Percentiles rank a stretch among this genome's conserved stretches.
These are phyloP conservation scores for Nothura maculosa DNA, from an alignment of 2,797 vertebrate genomes.

Conservation along the genomic window DNA sequence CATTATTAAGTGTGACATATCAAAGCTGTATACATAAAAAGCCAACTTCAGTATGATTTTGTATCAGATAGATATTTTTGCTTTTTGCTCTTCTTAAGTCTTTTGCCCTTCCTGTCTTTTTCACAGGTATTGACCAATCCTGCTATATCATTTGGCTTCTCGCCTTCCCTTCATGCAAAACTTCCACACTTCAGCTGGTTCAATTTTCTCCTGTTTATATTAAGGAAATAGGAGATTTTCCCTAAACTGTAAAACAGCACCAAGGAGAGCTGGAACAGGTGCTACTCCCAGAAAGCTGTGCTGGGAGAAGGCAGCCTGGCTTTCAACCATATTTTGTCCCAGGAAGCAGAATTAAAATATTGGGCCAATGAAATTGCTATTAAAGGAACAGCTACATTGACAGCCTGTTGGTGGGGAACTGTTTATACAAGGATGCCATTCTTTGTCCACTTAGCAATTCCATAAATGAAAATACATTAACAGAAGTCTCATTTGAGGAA, in stretches of 20 bases:
- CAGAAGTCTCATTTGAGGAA: neutral
- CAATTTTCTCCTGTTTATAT: neutral
- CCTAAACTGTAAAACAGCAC: neutral
- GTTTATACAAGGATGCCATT: neutral
- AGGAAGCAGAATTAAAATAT: neutral
- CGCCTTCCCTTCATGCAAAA: neutral
- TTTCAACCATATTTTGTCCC: fast-evolving
- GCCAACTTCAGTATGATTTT: neutral
- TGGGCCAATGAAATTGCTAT: neutral
- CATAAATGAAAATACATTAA: neutral
- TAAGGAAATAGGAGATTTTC: neutral
- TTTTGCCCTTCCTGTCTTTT: neutral
- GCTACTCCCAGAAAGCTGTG: neutral
- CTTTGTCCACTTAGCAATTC: neutral
- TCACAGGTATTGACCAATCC: neutral
- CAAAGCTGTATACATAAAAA: neutral
- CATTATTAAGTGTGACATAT: neutral
- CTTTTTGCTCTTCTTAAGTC: neutral
- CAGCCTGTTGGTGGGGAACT: neutral
- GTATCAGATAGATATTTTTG: neutral
- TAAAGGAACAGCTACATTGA: neutral
- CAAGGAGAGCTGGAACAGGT: neutral
- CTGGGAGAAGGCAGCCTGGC: neutral
- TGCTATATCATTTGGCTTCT: neutral
- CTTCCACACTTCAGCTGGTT: neutral